A percentile compares a stretch with the other conserved stretches of the same genome.
These are phyloP conservation scores for Cinara cedri DNA, from an alignment of 2,888 invertebrate genomes.

Conservation along the genomic window DNA sequence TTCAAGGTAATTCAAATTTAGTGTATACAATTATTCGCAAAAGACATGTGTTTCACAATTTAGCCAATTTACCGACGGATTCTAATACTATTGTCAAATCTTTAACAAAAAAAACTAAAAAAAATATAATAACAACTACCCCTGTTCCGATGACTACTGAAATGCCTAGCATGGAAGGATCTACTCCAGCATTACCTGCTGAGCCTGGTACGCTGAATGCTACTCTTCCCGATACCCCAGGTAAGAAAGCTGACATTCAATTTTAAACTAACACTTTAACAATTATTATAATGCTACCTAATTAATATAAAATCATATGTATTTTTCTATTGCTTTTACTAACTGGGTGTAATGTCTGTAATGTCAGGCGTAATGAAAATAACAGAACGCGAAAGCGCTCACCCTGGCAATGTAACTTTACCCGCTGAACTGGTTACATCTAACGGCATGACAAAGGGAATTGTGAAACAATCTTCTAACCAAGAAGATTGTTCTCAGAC, in stretches of 20 bases:
- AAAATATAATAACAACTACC: slow-evolving; percentile 7
- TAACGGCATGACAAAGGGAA: slow-evolving; percentile 51
- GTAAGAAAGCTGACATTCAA: slow-evolving; percentile 63
- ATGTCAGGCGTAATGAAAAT: slow-evolving; percentile 79
- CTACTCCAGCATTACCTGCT: slow-evolving; percentile 82
- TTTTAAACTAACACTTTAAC: slow-evolving; percentile 5
- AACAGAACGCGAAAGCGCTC: slow-evolving; percentile 94
- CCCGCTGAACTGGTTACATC: slow-evolving; percentile 57
- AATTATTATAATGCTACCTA: slow-evolving; percentile 1
- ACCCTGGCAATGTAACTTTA: slow-evolving; percentile 63
- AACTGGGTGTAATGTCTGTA: slow-evolving; percentile 53
- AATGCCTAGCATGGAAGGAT: slow-evolving; percentile 77
- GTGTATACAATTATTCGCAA: slow-evolving; percentile 99
- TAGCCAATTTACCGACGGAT: slow-evolving; percentile 97
- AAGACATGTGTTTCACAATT: slow-evolving; percentile 94
- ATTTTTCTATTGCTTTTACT: slow-evolving; percentile 35
- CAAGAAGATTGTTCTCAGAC: slow-evolving; percentile 46
- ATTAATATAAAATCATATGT: slow-evolving; percentile 5
- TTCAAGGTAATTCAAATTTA: slow-evolving; percentile 90
- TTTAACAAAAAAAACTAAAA: slow-evolving; percentile 63
- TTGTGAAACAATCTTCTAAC: slow-evolving; percentile 40
- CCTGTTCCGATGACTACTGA: slow-evolving; percentile 63
- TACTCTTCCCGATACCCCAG: slow-evolving; percentile 88
- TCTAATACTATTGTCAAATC: slow-evolving; percentile 85
- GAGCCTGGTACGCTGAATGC: slow-evolving; percentile 91